phyloP scores from a whole-genome alignment of 2,113 vertebrate genomes.

The Planiliza haematocheilus region DNA sequence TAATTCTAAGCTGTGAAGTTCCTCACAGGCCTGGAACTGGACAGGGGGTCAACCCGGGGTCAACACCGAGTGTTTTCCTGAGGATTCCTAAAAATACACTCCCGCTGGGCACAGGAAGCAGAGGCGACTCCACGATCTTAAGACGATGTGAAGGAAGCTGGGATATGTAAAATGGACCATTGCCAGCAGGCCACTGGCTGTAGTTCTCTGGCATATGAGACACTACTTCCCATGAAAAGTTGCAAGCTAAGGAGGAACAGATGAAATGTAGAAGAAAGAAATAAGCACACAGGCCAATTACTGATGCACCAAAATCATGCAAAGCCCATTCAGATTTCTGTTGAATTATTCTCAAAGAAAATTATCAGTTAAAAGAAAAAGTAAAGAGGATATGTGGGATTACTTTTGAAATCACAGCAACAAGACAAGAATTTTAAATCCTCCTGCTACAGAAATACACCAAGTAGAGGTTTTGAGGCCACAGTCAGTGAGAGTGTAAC shows the following conservation, averaged over 20 bases:
- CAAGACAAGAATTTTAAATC: constrained; percentile 46
- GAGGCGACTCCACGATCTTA: constrained; percentile 57
- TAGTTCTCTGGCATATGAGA: constrained; percentile 33
- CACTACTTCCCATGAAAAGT: constrained; percentile 53
- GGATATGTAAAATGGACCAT: constrained; percentile 57
- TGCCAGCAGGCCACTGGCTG: constrained; percentile 44
- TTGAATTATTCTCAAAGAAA: constrained; percentile 69
- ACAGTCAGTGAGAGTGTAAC: constrained; percentile 22
- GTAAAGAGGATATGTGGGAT: constrained; percentile 30
- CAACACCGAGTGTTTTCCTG: constrained; percentile 72
- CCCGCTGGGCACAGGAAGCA: constrained; percentile 70
- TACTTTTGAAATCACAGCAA: constrained; percentile 44
- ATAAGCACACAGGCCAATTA: constrained; percentile 39
- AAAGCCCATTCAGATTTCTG: constrained; percentile 55
- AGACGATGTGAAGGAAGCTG: constrained; percentile 56
- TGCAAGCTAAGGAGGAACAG: constrained; percentile 44
- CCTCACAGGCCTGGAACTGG: constrained; percentile 77
- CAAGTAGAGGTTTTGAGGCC: constrained; percentile 32
- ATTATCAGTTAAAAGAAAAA: constrained; percentile 37
- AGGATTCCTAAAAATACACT: constrained; percentile 77
- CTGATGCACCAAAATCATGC: constrained; percentile 51
- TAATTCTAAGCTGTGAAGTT: constrained; percentile 83
- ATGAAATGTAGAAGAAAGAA: constrained; percentile 30
- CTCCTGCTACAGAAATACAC: constrained; percentile 3
- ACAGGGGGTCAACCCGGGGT: constrained; percentile 75